Base-by-base conservation (phyloP, 2,797 vertebrate genomes). In the Pygocentrus nattereri region DNA sequence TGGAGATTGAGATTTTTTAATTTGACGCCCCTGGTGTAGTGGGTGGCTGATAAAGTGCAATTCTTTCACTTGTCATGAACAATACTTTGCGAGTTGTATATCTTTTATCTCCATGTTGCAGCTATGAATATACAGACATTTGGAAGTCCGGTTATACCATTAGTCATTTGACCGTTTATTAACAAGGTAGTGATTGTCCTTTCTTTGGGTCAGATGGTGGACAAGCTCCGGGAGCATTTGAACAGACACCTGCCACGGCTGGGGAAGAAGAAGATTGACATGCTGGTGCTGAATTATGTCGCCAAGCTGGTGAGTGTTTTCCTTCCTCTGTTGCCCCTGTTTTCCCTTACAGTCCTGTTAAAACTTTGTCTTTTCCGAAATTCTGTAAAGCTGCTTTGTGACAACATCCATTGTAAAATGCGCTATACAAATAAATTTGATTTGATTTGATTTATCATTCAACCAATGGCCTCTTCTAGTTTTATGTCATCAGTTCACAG, bases 181-280 rank as follows among this genome's bases (percentile, higher is more conserved):
- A n/a, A 31, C 18, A 21, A 10, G 19, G 76, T 56, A 18, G 58
- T 77, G 52, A 13, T 81, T 72, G 81, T 61, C 38, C 88, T 68
- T 74, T 2, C 76, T 7, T 81, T 88, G n/a, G 90, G 87, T 79
- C 84, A 99, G 98, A 97, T 96, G 86, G 96, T 97, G 84, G 95
- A 95, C 86, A 97, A 97, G 88, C 93, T 99, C 34, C 95, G 95
- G 82, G 97, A 97, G 70, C 97, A 99, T 82, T 95, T 99, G 79
- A 93, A 93, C 90, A 95, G 94, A 91, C 94, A 97, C 82, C 90
- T 98, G 27, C 96, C 94, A 82, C 94, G 95, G 62, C 84, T 97
- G 70, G 96, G 96, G 84, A 98, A 95, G 93, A 97, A 96, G 94
- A 98, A 95, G 91, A 95, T 96, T 11, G 97, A 98, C 80, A 92